A percentile compares a stretch with the other conserved stretches of the same genome.
Conservation (phyloP, 2,113 vertebrate species). For the Tachycineta bicolor region DNA sequence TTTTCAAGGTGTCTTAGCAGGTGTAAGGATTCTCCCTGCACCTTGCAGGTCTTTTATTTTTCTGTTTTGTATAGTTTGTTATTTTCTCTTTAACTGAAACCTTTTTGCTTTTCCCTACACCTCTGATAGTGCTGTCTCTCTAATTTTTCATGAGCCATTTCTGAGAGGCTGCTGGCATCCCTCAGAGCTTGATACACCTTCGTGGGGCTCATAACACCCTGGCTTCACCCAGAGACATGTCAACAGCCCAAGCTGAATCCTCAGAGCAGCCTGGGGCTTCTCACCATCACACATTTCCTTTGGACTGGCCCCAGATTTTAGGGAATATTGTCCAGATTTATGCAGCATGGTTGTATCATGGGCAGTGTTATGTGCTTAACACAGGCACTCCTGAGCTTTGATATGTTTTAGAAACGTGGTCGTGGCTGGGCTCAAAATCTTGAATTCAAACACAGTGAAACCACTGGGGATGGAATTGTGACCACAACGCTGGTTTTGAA, state of each 20-base stretch:
- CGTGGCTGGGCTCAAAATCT: not conserved
- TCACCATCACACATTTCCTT: not conserved
- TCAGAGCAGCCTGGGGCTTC: not conserved
- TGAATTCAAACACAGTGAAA: not conserved
- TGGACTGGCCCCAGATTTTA: not conserved
- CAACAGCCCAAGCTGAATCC: not conserved
- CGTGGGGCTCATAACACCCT: not conserved
- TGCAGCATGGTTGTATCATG: accelerated
- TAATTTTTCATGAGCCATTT: not conserved
- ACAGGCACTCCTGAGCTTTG: not conserved
- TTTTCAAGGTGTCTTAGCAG: not conserved
- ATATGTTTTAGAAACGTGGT: not conserved
- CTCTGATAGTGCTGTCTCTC: accelerated
- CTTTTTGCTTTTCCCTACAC: not conserved
- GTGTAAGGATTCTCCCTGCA: not conserved
- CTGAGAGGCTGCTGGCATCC: not conserved
- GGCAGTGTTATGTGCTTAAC: not conserved
- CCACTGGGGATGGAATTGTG: not conserved
- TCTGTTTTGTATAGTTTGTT: not conserved
- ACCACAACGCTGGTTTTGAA: not conserved
- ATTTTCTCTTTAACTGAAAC: not conserved
- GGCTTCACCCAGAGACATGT: not conserved
- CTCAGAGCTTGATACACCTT: not conserved
- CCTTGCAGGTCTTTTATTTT: not conserved
- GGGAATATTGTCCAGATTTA: not conserved